Percentiles rank a stretch among this genome's conserved stretches.
These are phyloP conservation scores for Tolmerus cingulatus DNA, from an alignment of 2,888 invertebrate genomes.

Conservation along the genomic window DNA sequence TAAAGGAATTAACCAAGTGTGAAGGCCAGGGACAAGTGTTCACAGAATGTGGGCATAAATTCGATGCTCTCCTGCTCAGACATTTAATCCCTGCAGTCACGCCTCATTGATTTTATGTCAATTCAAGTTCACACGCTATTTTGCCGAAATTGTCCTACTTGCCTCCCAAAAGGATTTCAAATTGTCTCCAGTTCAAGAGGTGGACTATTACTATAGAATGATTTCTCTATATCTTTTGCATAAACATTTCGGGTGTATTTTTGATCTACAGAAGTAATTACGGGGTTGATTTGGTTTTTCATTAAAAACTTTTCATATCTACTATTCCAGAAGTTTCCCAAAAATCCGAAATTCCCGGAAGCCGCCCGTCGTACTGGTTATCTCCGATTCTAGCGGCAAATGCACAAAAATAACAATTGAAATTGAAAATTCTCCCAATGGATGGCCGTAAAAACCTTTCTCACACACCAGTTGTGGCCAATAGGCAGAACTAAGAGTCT, in stretches of 20 bases:
- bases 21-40: background rate
- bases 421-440: constrained; percentile 2
- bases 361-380: background rate
- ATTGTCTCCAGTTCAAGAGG: background rate
- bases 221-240: background rate
- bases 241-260: background rate
- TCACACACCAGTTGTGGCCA: constrained; percentile 36
- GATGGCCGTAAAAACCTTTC: constrained; percentile 11
- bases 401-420: constrained; percentile 32
- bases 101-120: background rate
- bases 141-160: background rate
- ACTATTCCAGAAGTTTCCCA: background rate
- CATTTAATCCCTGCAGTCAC: background rate
- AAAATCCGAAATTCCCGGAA: background rate
- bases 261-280: background rate
- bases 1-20: background rate
- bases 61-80: background rate
- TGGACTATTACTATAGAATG: background rate
- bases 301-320: background rate
- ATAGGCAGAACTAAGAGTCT: constrained; percentile 39
- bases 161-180: background rate
- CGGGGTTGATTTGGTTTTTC: background rate
- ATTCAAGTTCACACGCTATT: background rate
- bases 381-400: background rate
- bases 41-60: background rate